Evolutionary conservation across 2,888 invertebrate species (phyloP), one percentile per base, ranked within the genome.

Genomic region (Tetrapedia diversipes): DNA sequence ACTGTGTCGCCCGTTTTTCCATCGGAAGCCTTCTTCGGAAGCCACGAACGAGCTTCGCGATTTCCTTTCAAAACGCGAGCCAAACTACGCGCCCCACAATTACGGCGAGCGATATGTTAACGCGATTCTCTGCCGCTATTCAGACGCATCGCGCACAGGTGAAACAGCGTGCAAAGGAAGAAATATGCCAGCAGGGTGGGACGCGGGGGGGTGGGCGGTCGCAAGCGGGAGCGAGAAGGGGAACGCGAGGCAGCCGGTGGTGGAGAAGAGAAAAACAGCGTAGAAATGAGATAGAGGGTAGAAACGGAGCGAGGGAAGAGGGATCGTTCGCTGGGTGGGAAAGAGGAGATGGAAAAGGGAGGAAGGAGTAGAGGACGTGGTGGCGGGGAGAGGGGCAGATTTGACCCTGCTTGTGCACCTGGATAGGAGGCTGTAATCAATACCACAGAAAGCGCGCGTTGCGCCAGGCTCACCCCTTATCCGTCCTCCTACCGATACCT

Each of bases 351-450:
- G 63, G 84, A 22, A 57, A 56, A 67, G 71, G 59, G 69, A 51
- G 68, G 64, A 63, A 63, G 75, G 63, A 45, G 77, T 80, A 81
- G 81, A n/a, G n/a, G n/a, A 69, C 63, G 80, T 53, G 80, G 77
- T n/a, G 49, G 54, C 32, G 72, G 70, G 67, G 79, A 70, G 79
- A 76, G 85, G 77, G 88, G 86, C 73, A 84, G 85, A 86, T 88
- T 86, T 90, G 90, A 89, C 90, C 90, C 90, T 90, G 90, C 88
- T 83, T 85, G 88, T 87, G 87, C 88, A 90, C 90, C 90, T 90
- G 90, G 90, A 89, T 88, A 89, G 90, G 89, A 89, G 87, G 87
- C 87, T 89, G 90, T 90, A 90, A 90, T 90, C 90, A 90, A 90
- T 90, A 90, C 90, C 86, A 85, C 87, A 87, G 87, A 88, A 86